These are phyloP conservation scores for Drosophila koepferae DNA, from an alignment of 2,888 invertebrate species.

Conservation along the genomic window DNA sequence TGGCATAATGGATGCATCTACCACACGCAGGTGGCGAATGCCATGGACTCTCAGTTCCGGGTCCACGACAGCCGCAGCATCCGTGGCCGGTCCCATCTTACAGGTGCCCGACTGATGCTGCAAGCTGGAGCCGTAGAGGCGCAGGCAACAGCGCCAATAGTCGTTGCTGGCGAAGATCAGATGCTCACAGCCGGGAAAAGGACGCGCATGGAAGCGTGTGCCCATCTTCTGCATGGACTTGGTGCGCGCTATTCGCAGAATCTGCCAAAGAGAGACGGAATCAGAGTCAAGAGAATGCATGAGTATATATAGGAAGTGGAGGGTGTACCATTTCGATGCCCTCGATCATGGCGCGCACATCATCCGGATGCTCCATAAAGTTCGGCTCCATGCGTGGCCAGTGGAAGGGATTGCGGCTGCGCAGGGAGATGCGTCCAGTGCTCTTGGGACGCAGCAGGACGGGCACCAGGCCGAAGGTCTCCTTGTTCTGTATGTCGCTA, in stretches of 20 bases:
- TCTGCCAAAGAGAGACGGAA: constrained; percentile 82
- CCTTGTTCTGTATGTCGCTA: constrained; percentile 78
- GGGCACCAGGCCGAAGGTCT: constrained; percentile 90
- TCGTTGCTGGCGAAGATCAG: constrained; percentile 87
- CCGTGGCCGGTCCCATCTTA: constrained; percentile 88
- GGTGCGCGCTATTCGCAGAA: constrained; percentile 86
- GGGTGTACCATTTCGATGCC: constrained; percentile 89
- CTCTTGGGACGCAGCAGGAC: constrained; percentile 91
- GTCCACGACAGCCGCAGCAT: constrained; percentile 88
- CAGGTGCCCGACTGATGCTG: constrained; percentile 90
- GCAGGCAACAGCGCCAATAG: constrained; percentile 91
- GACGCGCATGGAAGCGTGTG: constrained; percentile 86
- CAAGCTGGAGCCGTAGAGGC: constrained; percentile 89
- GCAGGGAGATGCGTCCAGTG: constrained; percentile 89
- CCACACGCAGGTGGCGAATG: constrained; percentile 86
- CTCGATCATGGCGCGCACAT: constrained; percentile 90
- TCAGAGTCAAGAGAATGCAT: no score
- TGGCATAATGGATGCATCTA: constrained; percentile 88
- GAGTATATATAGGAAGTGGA: not conserved
- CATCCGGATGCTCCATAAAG: constrained; percentile 91
- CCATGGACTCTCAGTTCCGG: constrained; percentile 87
- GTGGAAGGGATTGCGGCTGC: constrained; percentile 90
- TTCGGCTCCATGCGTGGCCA: constrained; percentile 93
- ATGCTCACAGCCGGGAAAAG: constrained; percentile 89
- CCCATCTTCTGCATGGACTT: constrained; percentile 86